Percentiles rank a stretch among this genome's conserved stretches.
Conservation (phyloP, 2,888 invertebrate genomes). For the Lasioglossum marginatum region DNA sequence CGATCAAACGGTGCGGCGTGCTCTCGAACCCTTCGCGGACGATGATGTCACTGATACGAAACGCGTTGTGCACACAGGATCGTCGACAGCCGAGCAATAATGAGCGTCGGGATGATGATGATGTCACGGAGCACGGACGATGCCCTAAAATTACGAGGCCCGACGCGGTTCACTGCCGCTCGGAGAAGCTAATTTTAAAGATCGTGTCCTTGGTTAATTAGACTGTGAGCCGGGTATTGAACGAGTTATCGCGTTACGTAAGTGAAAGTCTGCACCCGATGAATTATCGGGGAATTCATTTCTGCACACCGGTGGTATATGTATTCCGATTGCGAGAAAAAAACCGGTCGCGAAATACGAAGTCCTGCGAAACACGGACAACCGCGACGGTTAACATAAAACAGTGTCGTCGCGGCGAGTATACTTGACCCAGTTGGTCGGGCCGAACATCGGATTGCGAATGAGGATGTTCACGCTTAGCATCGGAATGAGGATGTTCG, state of each 20-base stretch:
- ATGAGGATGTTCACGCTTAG: constrained; percentile 59
- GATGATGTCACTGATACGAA: constrained; percentile 65
- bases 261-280: constrained; percentile 23
- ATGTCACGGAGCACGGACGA: constrained; percentile 63
- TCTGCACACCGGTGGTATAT: not conserved
- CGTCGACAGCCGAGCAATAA: constrained; percentile 46
- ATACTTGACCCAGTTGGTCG: constrained; percentile 60
- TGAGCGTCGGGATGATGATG: constrained; percentile 65
- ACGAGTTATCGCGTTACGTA: constrained; percentile 3
- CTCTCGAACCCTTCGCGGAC: constrained; percentile 36
- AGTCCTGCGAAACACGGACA: not conserved
- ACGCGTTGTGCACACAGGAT: constrained; percentile 4
- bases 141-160: constrained; percentile 66
- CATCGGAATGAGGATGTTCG: constrained; percentile 50
- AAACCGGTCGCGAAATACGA: not conserved
- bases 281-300: constrained; percentile 10
- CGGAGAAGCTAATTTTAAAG: constrained; percentile 55
- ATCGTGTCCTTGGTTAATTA: constrained; percentile 54
- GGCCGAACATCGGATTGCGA: constrained; percentile 28
- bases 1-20: constrained; percentile 54
- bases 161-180: constrained; percentile 38
- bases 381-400: constrained; percentile 13
- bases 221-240: not conserved
- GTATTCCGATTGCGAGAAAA: not conserved
- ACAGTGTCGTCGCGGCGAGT: constrained; percentile 15